A percentile compares a stretch with the other conserved stretches of the same genome.
Conservation (phyloP, 2,797 vertebrate genomes). For the Sebastes jordani region DNA sequence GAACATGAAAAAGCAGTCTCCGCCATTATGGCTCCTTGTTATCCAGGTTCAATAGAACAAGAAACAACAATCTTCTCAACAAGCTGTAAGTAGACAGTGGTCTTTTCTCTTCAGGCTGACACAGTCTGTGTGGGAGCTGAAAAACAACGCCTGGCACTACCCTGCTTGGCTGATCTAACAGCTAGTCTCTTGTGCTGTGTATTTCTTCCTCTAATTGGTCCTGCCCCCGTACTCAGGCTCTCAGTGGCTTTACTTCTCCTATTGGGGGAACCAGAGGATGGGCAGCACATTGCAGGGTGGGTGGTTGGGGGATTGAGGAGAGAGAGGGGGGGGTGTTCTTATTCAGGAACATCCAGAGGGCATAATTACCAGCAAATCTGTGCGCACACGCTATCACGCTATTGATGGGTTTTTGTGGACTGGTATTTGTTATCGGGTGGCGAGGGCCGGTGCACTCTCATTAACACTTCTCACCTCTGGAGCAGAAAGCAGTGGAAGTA, state of each 20-base stretch:
- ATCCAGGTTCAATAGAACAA: conserved; percentile 51
- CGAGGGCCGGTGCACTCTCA: conserved; percentile 53
- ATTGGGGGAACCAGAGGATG: conserved; percentile 22
- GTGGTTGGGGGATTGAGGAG: neutral
- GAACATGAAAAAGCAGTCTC: conserved; percentile 10
- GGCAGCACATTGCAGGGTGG: neutral
- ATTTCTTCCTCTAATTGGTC: conserved; percentile 72
- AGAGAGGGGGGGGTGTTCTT: neutral
- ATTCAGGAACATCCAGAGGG: conserved; percentile 61
- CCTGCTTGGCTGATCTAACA: conserved; percentile 61
- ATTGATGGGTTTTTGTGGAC: conserved; percentile 63
- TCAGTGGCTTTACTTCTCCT: conserved; percentile 34
- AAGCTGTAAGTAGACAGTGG: conserved; percentile 26
- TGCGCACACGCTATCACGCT: conserved; percentile 29
- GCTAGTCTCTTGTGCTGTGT: conserved; percentile 44
- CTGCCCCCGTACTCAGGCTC: conserved; percentile 28
- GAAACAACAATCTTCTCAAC: conserved; percentile 42
- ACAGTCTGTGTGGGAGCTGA: conserved; percentile 32
- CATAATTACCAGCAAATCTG: conserved; percentile 71
- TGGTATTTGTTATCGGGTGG: conserved; percentile 62
- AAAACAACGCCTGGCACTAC: conserved; percentile 42
- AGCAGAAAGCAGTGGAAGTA: conserved; percentile 52
- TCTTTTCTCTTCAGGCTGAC: conserved; percentile 47
- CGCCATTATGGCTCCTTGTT: conserved; percentile 56
- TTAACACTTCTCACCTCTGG: conserved; percentile 76